phyloP scores from a whole-genome alignment of 1,140 invertebrate species.

The Formica selysi region DNA sequence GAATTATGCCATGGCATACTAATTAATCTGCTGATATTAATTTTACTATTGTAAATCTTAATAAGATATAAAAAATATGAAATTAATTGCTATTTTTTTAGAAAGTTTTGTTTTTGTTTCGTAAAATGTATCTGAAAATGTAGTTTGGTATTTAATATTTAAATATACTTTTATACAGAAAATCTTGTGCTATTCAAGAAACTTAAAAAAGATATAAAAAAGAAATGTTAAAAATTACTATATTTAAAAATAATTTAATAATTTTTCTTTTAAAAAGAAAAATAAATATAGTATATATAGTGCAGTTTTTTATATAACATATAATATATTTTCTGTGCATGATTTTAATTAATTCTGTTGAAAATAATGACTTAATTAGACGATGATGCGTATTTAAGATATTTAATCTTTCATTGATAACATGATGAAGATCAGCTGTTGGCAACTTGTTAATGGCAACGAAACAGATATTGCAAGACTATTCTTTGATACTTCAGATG shows the following conservation, averaged over 20 bases:
- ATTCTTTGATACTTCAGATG: constrained; percentile 14
- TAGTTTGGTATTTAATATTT: neutral
- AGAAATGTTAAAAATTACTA: neutral
- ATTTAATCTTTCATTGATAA: constrained; percentile 16
- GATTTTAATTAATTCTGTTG: neutral
- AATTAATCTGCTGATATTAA: neutral
- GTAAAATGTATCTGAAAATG: constrained; percentile 1
- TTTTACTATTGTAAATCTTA: neutral
- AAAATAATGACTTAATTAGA: neutral
- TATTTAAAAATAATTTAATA: too few species aligned
- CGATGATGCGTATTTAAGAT: neutral
- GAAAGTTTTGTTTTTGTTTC: neutral
- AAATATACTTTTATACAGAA: neutral
- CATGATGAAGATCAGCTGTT: constrained; percentile 14
- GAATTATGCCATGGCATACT: neutral
- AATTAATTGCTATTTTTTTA: neutral
- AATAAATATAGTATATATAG: neutral
- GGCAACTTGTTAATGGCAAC: constrained; percentile 25
- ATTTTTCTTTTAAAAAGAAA: neutral
- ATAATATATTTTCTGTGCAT: too few species aligned
- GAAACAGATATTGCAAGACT: neutral
- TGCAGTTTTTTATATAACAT: neutral
- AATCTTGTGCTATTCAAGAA: neutral
- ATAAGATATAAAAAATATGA: neutral
- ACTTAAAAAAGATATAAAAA: neutral